These are phyloP conservation scores for Frankliniella intonsa DNA, from an alignment of 2,888 invertebrate species.

Conservation along the genomic window DNA sequence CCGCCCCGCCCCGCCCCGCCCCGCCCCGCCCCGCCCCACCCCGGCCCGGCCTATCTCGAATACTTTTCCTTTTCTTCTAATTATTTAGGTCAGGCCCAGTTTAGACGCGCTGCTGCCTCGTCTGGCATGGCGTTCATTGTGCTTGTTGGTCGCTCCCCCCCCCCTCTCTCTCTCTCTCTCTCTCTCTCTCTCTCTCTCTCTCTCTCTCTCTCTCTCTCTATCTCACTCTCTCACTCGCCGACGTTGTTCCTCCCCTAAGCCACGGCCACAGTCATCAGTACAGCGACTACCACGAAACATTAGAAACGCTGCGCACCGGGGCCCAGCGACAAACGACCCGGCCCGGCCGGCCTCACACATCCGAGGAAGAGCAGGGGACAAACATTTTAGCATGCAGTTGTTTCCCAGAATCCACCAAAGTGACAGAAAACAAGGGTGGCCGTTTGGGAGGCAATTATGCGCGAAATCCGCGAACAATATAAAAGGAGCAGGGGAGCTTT, in stretches of 20 bases:
- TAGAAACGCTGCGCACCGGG: neutral
- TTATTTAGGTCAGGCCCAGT: slow-evolving; percentile 1
- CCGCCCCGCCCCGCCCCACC: neutral
- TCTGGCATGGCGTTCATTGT: neutral
- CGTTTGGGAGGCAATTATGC: too few species aligned
- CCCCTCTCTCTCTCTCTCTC: neutral
- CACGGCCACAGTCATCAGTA: too few species aligned
- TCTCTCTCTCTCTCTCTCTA: neutral
- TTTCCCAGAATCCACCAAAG: too few species aligned
- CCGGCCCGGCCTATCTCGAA: neutral
- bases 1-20: neutral
- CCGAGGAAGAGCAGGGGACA: neutral
- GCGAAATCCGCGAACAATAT: too few species aligned
- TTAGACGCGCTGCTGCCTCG: neutral
- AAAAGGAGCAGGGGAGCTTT: too few species aligned
- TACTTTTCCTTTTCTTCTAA: neutral
- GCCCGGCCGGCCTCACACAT: neutral
- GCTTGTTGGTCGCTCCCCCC: too few species aligned
- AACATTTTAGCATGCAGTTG: too few species aligned
- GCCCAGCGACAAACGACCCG: too few species aligned
- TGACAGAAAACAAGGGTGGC: too few species aligned
- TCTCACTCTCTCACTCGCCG: too few species aligned
- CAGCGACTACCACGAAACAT: neutral
- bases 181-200: neutral
- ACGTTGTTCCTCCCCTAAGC: too few species aligned